Evolutionary conservation across 1,140 invertebrate species (phyloP), one percentile per base, ranked within the genome.

Genomic region (Penaeus vannamei): DNA sequence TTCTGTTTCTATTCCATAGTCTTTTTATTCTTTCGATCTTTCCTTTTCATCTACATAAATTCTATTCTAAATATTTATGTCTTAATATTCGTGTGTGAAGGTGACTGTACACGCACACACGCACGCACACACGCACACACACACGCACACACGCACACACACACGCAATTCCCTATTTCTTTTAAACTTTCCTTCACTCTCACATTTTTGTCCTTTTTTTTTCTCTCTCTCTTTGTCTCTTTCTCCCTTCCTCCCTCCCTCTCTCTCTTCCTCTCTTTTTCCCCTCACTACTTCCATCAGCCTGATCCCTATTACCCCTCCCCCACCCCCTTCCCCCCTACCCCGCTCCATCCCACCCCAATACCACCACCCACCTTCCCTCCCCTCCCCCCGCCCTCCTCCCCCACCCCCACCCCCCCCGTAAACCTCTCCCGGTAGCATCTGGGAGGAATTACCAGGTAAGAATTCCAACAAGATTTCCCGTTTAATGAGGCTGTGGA

Each of bases 391-490:
- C 22, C 66, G 14, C 66, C 12, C 66, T 10, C 66, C 19, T 10
- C 19, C 22, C n/a, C 66, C 66, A 14, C 12, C 17, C 2, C 66
- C 66, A 14, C 17, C 23, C 66, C 20, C 22, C 42, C 10, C 42
- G 3, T 10, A 3, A 8, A 0, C 46, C 46, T 53, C 46, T 53
- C 46, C 46, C 46, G 46, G 46, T 53, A 53, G 46, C 46, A 53
- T 53, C 46, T 53, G 46, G 46, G 46, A 53, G n/a, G 36, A 76
- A 76, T 29, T 76, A 76, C 26, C 69, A 26, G 69, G 36, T 32
- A 36, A 26, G 66, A 76, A 36, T 76, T 29, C 29, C 69, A 76
- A 8, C 26, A 76, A 76, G 69, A 76, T 76, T 76, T 76, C 46
- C 46, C 46, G 46, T 53, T 53, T 53, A 53, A 53, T 53, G 46